Evolutionary conservation across 2,797 vertebrate species (phyloP).

Genomic region (Chrysocyon brachyurus): DNA sequence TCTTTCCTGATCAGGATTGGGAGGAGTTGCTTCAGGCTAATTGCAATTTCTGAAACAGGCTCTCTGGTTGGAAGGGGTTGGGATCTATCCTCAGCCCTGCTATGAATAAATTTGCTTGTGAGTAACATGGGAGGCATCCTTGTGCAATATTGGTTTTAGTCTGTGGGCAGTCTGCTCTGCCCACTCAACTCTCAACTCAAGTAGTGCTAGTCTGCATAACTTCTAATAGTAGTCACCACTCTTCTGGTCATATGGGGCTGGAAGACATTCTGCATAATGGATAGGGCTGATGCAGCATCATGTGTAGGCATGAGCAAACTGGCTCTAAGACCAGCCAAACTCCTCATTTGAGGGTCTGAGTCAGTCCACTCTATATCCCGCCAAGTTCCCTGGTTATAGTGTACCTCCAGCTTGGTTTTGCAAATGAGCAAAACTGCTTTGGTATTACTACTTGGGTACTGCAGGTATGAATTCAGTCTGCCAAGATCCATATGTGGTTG

Average conservation of each 20-base stretch:
- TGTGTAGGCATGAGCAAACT: neutral
- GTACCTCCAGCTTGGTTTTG: neutral
- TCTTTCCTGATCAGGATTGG: neutral
- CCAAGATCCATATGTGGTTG: neutral
- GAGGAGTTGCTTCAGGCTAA: neutral
- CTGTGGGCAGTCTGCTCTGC: neutral
- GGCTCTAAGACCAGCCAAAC: neutral
- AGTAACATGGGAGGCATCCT: neutral
- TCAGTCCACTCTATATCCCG: neutral
- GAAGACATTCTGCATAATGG: neutral
- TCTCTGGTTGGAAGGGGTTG: neutral
- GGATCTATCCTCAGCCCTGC: neutral
- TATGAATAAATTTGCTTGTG: neutral
- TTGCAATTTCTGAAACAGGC: neutral
- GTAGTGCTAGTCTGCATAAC: neutral
- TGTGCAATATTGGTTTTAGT: neutral
- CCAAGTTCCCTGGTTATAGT: neutral
- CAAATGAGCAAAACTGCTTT: neutral
- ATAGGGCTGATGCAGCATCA: neutral
- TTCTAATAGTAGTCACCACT: neutral
- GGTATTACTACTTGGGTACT: neutral
- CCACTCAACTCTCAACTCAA: neutral
- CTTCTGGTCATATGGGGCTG: neutral
- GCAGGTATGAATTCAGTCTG: neutral
- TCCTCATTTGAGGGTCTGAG: neutral